Base-by-base conservation (phyloP, 2,797 vertebrate species). In the Typhlichthys eigenmanni region DNA sequence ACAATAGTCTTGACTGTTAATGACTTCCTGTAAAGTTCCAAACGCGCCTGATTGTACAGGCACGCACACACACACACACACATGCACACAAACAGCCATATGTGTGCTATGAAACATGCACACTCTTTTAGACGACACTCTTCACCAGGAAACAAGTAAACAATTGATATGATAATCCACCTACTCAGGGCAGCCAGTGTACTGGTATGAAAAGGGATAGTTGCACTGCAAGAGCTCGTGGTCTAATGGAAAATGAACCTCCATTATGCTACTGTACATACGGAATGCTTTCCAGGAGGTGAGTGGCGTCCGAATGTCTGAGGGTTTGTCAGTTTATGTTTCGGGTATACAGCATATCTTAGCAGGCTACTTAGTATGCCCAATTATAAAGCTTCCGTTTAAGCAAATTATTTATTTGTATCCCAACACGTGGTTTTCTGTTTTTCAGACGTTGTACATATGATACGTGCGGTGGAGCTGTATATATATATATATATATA, bases 1-100 rank as follows among this genome's bases (percentile, higher is more conserved):
- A 93, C 92, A 93, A 92, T 92, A 93, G 91, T 92, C 92, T 87
- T 91, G 90, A 93, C 91, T 92, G 89, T 90, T 93, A 93, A 93
- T 92, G 92, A 92, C 90, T 91, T 89, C 88, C 92, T 92, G 89
- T 92, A 91, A 92, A 94, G 89, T 92, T 93, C 91, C 87, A 90
- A 91, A 91, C 82, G 71, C 62, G 82, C 83, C 87, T 91, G 89
- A 92, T 93, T 93, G 91, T 87, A 88, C 84, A 83, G 86, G 78
- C 76, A 79, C 66, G 24, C 69, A 66, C 84, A 69, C 80, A 79
- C 66, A 1, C 62, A 46, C 52, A 32, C 46, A 60, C 58, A 58
- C 55, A 34, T 53, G 43, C 59, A 17, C 45, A 75, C 58, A 52
- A 17, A 11, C 8, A 16, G 5, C 46, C 29, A 66, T 34, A 11